Evolutionary conservation across 2,797 vertebrate genomes (phyloP).

Genomic region (Amazonetta brasiliensis): DNA sequence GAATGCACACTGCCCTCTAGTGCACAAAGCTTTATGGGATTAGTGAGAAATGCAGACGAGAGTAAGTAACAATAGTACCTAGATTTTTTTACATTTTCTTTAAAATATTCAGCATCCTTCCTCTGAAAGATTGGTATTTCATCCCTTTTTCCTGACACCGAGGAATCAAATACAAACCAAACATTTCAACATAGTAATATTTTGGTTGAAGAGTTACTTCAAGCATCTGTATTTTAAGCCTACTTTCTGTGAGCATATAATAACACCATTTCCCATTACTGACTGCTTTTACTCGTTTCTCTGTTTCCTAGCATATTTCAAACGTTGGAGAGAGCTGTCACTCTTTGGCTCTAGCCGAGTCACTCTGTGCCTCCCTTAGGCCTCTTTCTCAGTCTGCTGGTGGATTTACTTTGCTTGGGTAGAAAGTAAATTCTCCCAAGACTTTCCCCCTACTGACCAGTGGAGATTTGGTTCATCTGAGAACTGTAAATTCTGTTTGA

Average conservation of each 20-base stretch:
- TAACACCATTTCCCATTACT: constrained; percentile 59
- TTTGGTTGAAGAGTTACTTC: constrained; percentile 68
- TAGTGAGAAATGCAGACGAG: not conserved
- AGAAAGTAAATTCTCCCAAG: constrained; percentile 74
- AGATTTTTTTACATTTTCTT: constrained; percentile 27
- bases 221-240: constrained; percentile 73
- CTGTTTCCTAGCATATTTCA: constrained; percentile 66
- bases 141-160: constrained; percentile 43
- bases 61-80: not conserved
- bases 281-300: constrained; percentile 70
- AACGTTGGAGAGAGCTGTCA: constrained; percentile 20
- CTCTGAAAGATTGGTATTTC: constrained; percentile 47
- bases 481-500: constrained; percentile 83
- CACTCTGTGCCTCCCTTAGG: constrained; percentile 68
- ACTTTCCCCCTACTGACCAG: constrained; percentile 74
- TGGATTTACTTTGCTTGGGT: constrained; percentile 74
- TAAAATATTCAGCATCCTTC: constrained; percentile 50
- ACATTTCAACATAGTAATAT: constrained; percentile 56
- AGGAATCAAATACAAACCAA: constrained; percentile 63
- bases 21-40: constrained; percentile 59
- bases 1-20: constrained; percentile 90
- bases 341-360: constrained; percentile 57
- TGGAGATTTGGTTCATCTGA: constrained; percentile 80
- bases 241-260: constrained; percentile 49
- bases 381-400: constrained; percentile 60